Percentiles rank a stretch among this genome's conserved stretches.
Conservation (phyloP, 2,797 vertebrate species). For the Cossypha niveicapilla region DNA sequence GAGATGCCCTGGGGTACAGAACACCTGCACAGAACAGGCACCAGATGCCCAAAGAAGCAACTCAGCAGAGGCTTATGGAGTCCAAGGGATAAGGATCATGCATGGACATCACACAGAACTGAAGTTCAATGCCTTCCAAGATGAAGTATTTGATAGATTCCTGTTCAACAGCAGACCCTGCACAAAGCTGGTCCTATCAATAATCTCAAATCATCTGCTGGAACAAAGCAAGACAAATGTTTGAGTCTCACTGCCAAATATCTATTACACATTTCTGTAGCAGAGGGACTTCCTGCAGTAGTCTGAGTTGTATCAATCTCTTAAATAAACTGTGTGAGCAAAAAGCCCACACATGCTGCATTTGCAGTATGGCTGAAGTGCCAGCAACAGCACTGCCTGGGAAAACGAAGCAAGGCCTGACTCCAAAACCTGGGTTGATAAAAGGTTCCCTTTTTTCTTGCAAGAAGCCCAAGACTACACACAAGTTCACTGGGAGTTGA, state of each 20-base stretch:
- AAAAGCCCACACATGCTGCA: conserved; percentile 49
- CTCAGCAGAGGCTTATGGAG: background rate
- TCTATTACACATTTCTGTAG: conserved; percentile 10
- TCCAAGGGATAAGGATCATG: background rate
- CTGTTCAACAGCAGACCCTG: background rate
- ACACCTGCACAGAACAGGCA: background rate
- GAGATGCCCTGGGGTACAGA: background rate
- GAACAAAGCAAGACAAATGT: conserved; percentile 5
- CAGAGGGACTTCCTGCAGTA: conserved; percentile 6
- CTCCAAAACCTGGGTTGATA: background rate
- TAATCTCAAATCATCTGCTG: background rate
- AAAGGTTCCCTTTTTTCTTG: background rate
- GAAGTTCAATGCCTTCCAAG: background rate
- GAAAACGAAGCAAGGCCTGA: background rate
- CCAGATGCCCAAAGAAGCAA: background rate
- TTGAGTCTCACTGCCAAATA: background rate
- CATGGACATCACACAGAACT: background rate
- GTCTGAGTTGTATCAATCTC: conserved; percentile 24
- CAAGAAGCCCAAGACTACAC: background rate
- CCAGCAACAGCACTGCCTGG: conserved; percentile 49
- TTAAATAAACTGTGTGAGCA: conserved; percentile 32
- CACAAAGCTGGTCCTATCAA: background rate
- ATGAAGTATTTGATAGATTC: background rate
- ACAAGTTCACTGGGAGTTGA: background rate
- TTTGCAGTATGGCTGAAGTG: conserved; percentile 31